A percentile compares a stretch with the other conserved stretches of the same genome.
phyloP scores from a whole-genome alignment of 2,113 vertebrate genomes.

The Peucedramus taeniatus region DNA sequence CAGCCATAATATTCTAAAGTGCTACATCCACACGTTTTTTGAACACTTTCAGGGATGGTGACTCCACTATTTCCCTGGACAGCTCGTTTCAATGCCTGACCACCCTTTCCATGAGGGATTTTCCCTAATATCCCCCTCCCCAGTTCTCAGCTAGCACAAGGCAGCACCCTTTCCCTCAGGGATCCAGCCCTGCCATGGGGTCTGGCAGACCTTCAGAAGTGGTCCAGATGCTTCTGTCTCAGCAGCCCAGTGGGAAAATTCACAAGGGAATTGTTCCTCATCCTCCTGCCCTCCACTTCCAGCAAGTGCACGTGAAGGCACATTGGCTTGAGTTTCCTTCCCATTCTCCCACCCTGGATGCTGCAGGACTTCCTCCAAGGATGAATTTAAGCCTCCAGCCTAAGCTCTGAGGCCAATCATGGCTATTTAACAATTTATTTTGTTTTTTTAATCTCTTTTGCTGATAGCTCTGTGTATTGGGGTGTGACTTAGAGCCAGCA shows the following conservation, averaged over 20 bases:
- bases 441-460: neutral
- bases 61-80: neutral
- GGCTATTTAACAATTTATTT: neutral
- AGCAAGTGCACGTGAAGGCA: fast-evolving
- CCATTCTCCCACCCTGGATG: neutral
- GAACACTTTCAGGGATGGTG: neutral
- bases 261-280: neutral
- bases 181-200: neutral
- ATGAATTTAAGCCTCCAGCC: neutral
- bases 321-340: neutral
- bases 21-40: fast-evolving
- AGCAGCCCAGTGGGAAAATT: neutral
- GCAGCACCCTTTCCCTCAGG: neutral
- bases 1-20: fast-evolving
- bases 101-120: neutral
- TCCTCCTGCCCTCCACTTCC: neutral
- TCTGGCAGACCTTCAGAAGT: neutral
- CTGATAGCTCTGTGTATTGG: neutral
- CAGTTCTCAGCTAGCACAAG: neutral
- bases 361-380: neutral
- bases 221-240: neutral
- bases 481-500: neutral
- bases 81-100: neutral
- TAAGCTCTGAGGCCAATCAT: neutral
- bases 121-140: neutral